Conservation (phyloP, 2,113 vertebrate genomes). For the Alectura lathami region DNA sequence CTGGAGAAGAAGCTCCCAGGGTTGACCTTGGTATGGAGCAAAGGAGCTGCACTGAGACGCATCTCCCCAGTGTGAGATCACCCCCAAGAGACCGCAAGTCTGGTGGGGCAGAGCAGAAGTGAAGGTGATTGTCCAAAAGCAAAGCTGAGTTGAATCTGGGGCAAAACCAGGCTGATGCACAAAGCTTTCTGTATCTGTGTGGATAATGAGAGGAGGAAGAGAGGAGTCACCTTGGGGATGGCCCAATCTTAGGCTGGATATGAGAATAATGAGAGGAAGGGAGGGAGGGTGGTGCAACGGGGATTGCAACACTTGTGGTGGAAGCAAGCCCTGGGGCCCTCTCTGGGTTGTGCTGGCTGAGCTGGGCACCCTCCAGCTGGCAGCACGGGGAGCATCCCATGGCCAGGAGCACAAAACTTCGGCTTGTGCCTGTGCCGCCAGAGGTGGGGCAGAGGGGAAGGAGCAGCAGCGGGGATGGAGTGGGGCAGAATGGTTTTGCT, state of each 20-base stretch:
- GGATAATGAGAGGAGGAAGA: neutral
- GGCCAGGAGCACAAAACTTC: neutral
- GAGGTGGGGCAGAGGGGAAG: neutral
- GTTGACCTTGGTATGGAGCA: neutral
- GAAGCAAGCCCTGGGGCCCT: neutral
- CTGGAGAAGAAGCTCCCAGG: neutral
- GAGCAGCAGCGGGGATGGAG: neutral
- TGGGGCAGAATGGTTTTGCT: neutral
- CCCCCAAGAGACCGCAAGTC: accelerated
- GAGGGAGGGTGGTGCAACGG: slow-evolving; percentile 4
- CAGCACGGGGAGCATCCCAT: accelerated
- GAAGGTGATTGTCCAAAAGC: neutral
- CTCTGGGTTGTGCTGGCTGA: neutral
- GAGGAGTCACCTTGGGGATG: neutral
- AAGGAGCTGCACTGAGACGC: accelerated
- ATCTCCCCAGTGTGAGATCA: neutral
- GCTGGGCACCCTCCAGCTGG: neutral
- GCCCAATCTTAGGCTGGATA: neutral
- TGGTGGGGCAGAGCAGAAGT: neutral
- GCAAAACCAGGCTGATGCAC: neutral
- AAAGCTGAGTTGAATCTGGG: neutral
- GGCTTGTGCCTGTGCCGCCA: neutral
- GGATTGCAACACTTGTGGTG: neutral
- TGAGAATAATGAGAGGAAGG: slow-evolving; percentile 8
- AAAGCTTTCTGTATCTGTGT: neutral